Conservation (phyloP, 2,113 vertebrate genomes). For the Sterna hirundo region DNA sequence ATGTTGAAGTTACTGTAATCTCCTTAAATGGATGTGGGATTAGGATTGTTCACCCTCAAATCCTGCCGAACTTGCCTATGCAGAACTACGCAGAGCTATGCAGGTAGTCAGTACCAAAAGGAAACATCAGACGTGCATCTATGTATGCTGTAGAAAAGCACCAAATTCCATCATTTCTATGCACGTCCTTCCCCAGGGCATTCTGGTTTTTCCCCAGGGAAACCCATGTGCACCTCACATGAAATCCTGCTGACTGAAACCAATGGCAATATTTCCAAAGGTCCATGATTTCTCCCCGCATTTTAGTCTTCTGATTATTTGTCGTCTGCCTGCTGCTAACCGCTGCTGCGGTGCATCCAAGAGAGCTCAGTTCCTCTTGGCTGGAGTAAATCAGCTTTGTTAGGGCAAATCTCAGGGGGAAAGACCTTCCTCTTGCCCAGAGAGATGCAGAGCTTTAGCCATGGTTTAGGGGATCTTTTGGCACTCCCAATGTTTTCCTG, state of each 20-base stretch:
- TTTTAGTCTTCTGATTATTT: neutral
- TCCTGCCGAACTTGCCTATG: neutral
- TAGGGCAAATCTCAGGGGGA: neutral
- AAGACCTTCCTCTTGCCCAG: neutral
- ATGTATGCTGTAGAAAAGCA: neutral
- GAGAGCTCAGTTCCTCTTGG: neutral
- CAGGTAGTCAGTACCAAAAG: neutral
- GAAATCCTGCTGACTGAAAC: neutral
- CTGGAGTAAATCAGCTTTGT: neutral
- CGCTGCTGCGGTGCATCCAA: rapidly evolving
- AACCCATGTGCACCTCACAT: neutral
- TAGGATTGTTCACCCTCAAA: neutral
- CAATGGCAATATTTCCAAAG: neutral
- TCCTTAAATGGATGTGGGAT: neutral
- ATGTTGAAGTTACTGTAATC: neutral
- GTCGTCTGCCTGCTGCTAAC: neutral
- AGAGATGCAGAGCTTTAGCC: neutral
- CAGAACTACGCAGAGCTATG: neutral
- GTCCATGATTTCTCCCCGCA: neutral
- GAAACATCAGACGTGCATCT: neutral
- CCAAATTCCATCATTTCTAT: neutral
- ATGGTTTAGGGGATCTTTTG: neutral
- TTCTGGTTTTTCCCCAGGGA: neutral
- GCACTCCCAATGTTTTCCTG: neutral
- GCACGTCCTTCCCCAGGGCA: neutral